Percentiles rank a stretch among this genome's conserved stretches.
These are phyloP conservation scores for Oreonectes daqikongensis DNA, from an alignment of 2,797 vertebrate genomes.

Conservation along the genomic window DNA sequence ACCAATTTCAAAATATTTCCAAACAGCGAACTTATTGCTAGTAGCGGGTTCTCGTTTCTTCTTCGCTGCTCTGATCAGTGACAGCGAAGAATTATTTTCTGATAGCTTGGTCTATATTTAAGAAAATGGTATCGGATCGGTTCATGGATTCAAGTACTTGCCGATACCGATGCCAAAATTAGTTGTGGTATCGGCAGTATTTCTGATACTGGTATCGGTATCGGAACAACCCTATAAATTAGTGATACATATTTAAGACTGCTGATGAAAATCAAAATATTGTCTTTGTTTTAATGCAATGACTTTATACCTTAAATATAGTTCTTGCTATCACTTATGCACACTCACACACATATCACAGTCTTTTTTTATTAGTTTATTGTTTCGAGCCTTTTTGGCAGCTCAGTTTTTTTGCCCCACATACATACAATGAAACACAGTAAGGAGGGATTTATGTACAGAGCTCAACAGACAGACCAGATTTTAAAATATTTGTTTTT, in stretches of 20 bases:
- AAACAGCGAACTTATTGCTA: too few relatives aligned
- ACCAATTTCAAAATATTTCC: too few relatives aligned
- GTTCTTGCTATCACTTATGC: neutral
- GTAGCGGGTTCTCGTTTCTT: too few relatives aligned
- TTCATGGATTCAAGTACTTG: too few relatives aligned
- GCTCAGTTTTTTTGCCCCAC: constrained; percentile 13
- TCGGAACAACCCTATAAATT: too few relatives aligned
- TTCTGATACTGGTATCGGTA: too few relatives aligned
- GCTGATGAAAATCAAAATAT: neutral
- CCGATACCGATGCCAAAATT: too few relatives aligned
- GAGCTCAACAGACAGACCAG: constrained; percentile 36
- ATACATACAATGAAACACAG: constrained; percentile 46
- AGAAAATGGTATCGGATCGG: too few relatives aligned
- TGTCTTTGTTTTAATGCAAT: neutral
- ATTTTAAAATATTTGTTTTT: neutral
- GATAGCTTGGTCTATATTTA: too few relatives aligned
- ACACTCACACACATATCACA: neutral
- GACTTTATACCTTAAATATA: neutral
- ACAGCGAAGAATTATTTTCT: too few relatives aligned
- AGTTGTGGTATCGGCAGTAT: too few relatives aligned
- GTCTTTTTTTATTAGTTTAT: constrained; percentile 7
- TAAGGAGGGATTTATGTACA: constrained; percentile 41
- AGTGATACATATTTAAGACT: neutral
- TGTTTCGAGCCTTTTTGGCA: constrained; percentile 2
- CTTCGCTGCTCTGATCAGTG: too few relatives aligned